These are phyloP conservation scores for Dendropsophus ebraccatus DNA, from an alignment of 2,113 vertebrate species.

Conservation along the genomic window DNA sequence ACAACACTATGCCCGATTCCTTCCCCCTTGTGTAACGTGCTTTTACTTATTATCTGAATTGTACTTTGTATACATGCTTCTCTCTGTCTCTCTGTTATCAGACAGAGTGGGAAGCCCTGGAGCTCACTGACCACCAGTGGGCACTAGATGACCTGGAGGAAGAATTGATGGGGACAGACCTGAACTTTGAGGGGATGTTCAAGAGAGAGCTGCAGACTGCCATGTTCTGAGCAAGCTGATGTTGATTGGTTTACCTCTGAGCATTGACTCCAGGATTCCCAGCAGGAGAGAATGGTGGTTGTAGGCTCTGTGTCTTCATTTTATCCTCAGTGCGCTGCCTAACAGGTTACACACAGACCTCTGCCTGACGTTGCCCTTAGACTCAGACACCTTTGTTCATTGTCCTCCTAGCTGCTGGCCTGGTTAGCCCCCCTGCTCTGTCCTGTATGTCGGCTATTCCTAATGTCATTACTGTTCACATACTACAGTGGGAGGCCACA, in stretches of 20 bases:
- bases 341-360: neutral
- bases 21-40: too few species aligned
- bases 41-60: too few species aligned
- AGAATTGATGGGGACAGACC: constrained; percentile 93
- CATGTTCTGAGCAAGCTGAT: constrained; percentile 81
- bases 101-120: constrained; percentile 98
- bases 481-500: neutral
- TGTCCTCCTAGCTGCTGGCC: neutral
- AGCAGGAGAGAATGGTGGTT: neutral
- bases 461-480: neutral
- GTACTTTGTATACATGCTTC: neutral
- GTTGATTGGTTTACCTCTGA: neutral
- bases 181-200: constrained; percentile 97
- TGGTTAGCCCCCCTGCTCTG: neutral
- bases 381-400: neutral
- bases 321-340: neutral
- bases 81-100: constrained; percentile 66
- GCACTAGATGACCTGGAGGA: constrained; percentile 95
- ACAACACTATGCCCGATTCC: too few species aligned
- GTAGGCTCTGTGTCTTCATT: neutral
- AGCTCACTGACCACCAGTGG: constrained; percentile 97
- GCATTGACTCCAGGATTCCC: neutral
- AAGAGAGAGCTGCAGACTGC: constrained; percentile 93
- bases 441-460: neutral
- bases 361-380: neutral